These are phyloP conservation scores for Gari tellinella DNA, from an alignment of 2,888 invertebrate species.

Conservation along the genomic window DNA sequence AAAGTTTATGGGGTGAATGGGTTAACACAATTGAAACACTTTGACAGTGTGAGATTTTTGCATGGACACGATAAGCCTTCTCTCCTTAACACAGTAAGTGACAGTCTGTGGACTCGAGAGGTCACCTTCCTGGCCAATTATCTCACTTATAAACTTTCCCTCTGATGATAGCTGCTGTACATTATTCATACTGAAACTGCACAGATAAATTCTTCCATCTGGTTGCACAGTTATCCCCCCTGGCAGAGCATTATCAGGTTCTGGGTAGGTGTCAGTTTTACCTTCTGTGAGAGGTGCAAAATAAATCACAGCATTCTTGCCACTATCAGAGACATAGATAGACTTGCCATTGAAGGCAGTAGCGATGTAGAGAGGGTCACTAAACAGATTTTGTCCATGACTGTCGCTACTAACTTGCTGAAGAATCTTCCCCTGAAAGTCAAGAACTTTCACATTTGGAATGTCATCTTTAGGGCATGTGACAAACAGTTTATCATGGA, in stretches of 20 bases:
- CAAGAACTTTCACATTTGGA: slow-evolving; percentile 49
- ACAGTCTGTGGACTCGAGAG: slow-evolving; percentile 47
- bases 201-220: slow-evolving; percentile 44
- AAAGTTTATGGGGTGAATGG: too few species aligned
- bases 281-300: slow-evolving; percentile 21
- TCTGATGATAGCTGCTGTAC: slow-evolving; percentile 24
- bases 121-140: slow-evolving; percentile 38
- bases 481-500: slow-evolving; percentile 39
- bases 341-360: slow-evolving; percentile 40
- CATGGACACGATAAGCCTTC: slow-evolving; percentile 46
- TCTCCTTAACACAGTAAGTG: slow-evolving; percentile 28
- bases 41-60: slow-evolving; percentile 53
- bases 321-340: slow-evolving; percentile 55
- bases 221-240: slow-evolving; percentile 39
- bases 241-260: slow-evolving; percentile 35
- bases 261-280: slow-evolving; percentile 3
- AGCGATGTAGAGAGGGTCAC: slow-evolving; percentile 47
- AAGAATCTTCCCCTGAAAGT: slow-evolving; percentile 49
- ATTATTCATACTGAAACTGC: slow-evolving; percentile 47
- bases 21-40: slow-evolving; percentile 45
- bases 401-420: slow-evolving; percentile 26
- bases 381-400: slow-evolving; percentile 42
- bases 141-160: slow-evolving; percentile 24
- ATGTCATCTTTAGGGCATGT: slow-evolving; percentile 57
- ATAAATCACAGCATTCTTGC: slow-evolving; percentile 49